Evolutionary conservation across 2,797 vertebrate species (phyloP).

Genomic region (Corythornis leucogaster): DNA sequence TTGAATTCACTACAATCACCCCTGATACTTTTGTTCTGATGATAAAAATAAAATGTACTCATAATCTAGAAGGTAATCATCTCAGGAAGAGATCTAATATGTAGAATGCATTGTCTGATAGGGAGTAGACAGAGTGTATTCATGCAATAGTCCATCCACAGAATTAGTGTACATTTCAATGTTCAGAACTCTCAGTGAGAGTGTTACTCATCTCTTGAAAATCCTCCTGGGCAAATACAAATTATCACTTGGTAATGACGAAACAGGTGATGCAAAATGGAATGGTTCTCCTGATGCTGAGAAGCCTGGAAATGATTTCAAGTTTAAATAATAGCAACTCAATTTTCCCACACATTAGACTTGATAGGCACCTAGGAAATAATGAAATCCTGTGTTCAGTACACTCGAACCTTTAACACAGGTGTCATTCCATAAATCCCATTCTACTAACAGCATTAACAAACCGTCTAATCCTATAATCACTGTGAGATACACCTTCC

Average conservation of each 20-base stretch:
- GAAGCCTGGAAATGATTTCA: conserved; percentile 29
- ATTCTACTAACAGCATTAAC: conserved; percentile 56
- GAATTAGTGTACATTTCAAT: conserved; percentile 38
- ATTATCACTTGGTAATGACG: conserved; percentile 53
- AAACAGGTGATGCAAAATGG: conserved; percentile 56
- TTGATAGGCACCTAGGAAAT: conserved; percentile 13
- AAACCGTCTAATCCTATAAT: conserved; percentile 63
- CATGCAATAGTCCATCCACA: conserved; percentile 30
- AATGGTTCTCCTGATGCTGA: conserved; percentile 53
- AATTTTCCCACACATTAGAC: conserved; percentile 6
- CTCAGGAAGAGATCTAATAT: conserved; percentile 36
- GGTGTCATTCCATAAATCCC: conserved; percentile 49
- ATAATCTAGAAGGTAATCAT: conserved; percentile 54
- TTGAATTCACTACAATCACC: conserved; percentile 52
- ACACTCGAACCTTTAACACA: conserved; percentile 10
- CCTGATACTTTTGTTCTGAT: conserved; percentile 46
- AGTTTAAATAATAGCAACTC: conserved; percentile 51
- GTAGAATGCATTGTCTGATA: conserved; percentile 32
- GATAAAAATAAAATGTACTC: conserved; percentile 56
- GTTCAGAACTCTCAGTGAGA: conserved; percentile 9
- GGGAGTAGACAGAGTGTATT: conserved; percentile 16
- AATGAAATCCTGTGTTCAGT: not conserved
- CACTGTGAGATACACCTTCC: conserved; percentile 49
- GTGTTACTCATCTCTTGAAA: conserved; percentile 35
- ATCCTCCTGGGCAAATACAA: conserved; percentile 66